Evolutionary conservation across 2,888 invertebrate genomes (phyloP), one percentile per base, ranked within the genome.

Genomic region (Pyrrhia umbra): DNA sequence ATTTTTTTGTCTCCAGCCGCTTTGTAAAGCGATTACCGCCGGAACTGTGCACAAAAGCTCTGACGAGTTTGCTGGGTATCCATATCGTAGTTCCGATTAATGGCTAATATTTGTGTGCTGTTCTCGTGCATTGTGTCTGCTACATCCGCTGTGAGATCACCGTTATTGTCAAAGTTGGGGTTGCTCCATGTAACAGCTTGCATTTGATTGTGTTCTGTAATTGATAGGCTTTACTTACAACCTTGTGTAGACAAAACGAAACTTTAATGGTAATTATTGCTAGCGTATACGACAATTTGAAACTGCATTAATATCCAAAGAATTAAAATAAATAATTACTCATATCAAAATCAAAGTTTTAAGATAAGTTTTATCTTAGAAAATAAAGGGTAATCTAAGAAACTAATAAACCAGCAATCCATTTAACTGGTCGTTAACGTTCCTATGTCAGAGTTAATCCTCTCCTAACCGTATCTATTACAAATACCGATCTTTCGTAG

Each of bases 41-140:
- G 94, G 94, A 93, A 90, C 90, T 91, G 79, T 78, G 85, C 84
- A 93, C 93, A 94, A 93, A 90, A 87, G 90, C 85, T 84, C 85
- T 88, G 89, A 90, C 90, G 89, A 90, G 90, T 89, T 87, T 83
- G 85, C 54, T 86, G 81, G 87, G 89, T 93, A 93, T 94, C 92
- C 87, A 85, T 94, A 91, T 91, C 92, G 85, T 87, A 92, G 92
- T 92, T 93, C 91, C 92, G 92, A 92, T 90, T 92, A 90, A 91
- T 91, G 87, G 84, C 88, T 86, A 92, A 93, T 93, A 92, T 93
- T 92, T 90, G 90, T 89, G 88, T 89, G 88, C 86, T 90, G 90
- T 92, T 91, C 86, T 87, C 84, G 76, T 80, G 87, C 85, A 89
- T 93, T 92, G 90, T 89, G 79, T 80, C 80, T 87, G 82, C 74